Evolutionary conservation across 2,113 vertebrate genomes (phyloP).

Genomic region (Scatophagus argus): DNA sequence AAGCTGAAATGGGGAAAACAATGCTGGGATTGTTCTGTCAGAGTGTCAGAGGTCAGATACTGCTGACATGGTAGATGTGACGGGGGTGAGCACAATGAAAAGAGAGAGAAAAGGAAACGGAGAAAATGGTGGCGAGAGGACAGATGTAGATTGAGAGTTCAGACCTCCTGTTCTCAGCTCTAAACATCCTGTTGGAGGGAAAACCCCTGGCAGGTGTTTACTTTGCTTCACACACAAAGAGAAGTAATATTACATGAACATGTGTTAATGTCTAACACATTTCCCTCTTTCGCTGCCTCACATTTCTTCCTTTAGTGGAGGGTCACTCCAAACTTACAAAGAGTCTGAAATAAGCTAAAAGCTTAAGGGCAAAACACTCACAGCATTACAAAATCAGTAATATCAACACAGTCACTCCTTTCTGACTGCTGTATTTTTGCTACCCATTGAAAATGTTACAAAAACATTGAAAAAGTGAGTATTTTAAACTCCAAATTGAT

Average conservation of each 20-base stretch:
- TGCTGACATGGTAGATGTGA: slow-evolving; percentile 14
- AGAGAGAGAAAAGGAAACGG: slow-evolving; percentile 21
- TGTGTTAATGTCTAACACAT: background rate
- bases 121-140: slow-evolving; percentile 27
- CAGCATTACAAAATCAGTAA: background rate
- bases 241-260: slow-evolving; percentile 5
- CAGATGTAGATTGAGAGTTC: slow-evolving; percentile 11
- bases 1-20: slow-evolving; percentile 19
- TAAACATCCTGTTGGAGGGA: slow-evolving; percentile 52
- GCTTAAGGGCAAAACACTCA: background rate
- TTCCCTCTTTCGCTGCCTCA: background rate
- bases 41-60: slow-evolving; percentile 28
- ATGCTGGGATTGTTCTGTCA: slow-evolving; percentile 30
- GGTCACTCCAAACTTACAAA: background rate
- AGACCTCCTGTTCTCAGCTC: slow-evolving; percentile 52
- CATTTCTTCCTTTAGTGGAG: background rate
- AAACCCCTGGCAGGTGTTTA: slow-evolving; percentile 44
- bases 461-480: too few species aligned
- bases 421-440: background rate
- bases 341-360: background rate
- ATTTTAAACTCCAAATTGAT: background rate
- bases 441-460: background rate
- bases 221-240: slow-evolving; percentile 19
- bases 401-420: background rate
- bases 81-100: slow-evolving; percentile 5